Percentiles rank a stretch among this genome's conserved stretches.
Evolutionary conservation across 1,140 invertebrate species (phyloP).

Genomic region (Tetramorium simillimum): DNA sequence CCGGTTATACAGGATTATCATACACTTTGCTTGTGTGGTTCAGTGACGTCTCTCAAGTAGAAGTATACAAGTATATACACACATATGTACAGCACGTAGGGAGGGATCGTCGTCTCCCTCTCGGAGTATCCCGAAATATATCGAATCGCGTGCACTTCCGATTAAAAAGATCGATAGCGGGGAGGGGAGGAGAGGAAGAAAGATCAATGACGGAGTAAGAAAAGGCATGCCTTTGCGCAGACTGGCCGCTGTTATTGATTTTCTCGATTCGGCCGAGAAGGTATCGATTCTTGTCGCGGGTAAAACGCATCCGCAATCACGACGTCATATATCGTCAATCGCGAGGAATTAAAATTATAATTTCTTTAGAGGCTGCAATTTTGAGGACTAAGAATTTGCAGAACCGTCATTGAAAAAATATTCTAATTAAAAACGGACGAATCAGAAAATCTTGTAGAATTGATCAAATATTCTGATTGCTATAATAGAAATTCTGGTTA

Average conservation of each 20-base stretch:
- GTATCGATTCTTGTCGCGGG: slow-evolving; percentile 1
- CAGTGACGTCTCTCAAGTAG: slow-evolving; percentile 55
- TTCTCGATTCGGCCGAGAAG: slow-evolving; percentile 40
- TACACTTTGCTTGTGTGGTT: slow-evolving; percentile 65
- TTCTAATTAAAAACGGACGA: too few species aligned
- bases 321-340: not conserved
- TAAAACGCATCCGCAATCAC: not conserved
- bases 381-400: not conserved
- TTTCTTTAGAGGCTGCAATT: not conserved
- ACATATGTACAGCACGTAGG: slow-evolving; percentile 72
- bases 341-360: not conserved
- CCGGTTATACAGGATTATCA: slow-evolving; percentile 69
- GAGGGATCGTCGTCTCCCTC: slow-evolving; percentile 47
- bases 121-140: slow-evolving; percentile 59
- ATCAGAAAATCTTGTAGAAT: too few species aligned
- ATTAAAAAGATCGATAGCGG: slow-evolving; percentile 58
- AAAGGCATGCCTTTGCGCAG: slow-evolving; percentile 70
- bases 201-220: slow-evolving; percentile 64
- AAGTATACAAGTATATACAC: slow-evolving; percentile 77
- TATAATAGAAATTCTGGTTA: too few species aligned
- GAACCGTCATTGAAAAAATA: too few species aligned
- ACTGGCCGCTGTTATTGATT: slow-evolving; percentile 48
- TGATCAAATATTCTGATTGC: too few species aligned
- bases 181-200: not conserved
- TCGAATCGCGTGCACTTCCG: slow-evolving; percentile 63